phyloP scores from a whole-genome alignment of 2,797 vertebrate genomes.

The Rhinatrema bivittatum region DNA sequence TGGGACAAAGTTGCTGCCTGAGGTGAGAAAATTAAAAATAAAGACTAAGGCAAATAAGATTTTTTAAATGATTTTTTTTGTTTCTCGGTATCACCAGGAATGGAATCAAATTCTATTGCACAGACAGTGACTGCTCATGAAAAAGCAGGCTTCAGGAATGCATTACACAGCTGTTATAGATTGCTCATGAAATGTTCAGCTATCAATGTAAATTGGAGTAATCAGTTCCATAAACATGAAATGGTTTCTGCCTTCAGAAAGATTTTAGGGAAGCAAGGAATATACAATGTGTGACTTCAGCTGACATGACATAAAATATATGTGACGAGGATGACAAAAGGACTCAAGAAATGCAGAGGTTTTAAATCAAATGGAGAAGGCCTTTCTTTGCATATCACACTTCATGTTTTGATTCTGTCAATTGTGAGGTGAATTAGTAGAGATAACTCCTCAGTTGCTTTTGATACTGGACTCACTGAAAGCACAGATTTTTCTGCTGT shows the following conservation, averaged over 20 bases:
- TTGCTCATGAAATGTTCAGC: conserved; percentile 21
- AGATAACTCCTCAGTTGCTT: background rate
- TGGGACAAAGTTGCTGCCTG: background rate
- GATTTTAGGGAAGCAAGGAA: conserved; percentile 5
- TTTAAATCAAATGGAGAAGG: conserved; percentile 20
- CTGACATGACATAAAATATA: conserved; percentile 17
- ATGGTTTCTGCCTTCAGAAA: conserved; percentile 25
- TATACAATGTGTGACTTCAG: background rate
- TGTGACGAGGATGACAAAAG: conserved; percentile 23
- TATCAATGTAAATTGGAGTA: conserved; percentile 25
- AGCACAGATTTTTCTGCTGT: background rate
- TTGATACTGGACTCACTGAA: background rate
- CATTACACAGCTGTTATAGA: conserved; percentile 15
- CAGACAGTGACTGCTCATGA: conserved; percentile 22
- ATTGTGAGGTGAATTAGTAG: conserved; percentile 4
- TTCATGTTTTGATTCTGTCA: conserved; percentile 11
- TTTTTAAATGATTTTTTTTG: conserved; percentile 6
- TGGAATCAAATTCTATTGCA: conserved; percentile 27
- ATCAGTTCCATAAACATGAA: conserved; percentile 25
- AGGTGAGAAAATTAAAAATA: conserved; percentile 4
- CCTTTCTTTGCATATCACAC: conserved; percentile 3
- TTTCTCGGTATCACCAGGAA: conserved; percentile 14
- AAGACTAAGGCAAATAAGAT: background rate
- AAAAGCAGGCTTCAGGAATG: conserved; percentile 27
- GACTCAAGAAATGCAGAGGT: conserved; percentile 12